Conservation (phyloP, 2,797 vertebrate species). For the Tenualosa thibaudeaui region DNA sequence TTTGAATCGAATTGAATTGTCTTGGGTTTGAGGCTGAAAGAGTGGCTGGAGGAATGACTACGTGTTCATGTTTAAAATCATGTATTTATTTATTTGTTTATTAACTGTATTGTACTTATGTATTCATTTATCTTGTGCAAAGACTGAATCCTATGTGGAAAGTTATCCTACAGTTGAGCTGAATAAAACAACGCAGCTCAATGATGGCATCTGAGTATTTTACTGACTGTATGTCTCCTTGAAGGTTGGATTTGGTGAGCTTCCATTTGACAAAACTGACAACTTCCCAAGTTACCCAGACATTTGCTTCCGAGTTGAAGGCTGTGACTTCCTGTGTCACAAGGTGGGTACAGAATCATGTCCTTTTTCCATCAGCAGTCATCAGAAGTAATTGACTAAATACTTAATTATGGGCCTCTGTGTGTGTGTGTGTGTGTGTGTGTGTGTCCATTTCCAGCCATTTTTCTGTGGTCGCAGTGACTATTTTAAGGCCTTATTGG, state of each 20-base stretch:
- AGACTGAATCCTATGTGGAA: background rate
- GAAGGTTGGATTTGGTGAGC: conserved; percentile 91
- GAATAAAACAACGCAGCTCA: background rate
- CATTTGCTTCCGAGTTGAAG: conserved; percentile 87
- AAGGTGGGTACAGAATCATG: conserved; percentile 74
- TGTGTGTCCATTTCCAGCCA: conserved; percentile 69
- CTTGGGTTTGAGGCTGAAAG: no score
- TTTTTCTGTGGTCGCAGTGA: conserved; percentile 97
- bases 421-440: conserved; percentile 26
- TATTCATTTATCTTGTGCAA: no score
- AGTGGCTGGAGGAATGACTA: no score
- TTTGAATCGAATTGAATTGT: no score
- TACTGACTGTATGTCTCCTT: background rate
- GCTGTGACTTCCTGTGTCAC: conserved; percentile 89
- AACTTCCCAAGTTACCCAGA: conserved; percentile 88
- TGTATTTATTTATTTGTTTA: background rate
- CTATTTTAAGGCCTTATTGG: conserved; percentile 93
- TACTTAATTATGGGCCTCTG: background rate
- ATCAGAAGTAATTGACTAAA: background rate
- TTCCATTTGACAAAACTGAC: conserved; percentile 89
- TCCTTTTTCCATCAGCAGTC: background rate
- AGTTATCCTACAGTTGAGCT: background rate
- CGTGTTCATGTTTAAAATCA: no score
- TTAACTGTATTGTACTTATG: background rate
- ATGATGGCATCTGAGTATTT: background rate